Conservation (phyloP, 2,113 vertebrate genomes). For the Irena cyanogastra region DNA sequence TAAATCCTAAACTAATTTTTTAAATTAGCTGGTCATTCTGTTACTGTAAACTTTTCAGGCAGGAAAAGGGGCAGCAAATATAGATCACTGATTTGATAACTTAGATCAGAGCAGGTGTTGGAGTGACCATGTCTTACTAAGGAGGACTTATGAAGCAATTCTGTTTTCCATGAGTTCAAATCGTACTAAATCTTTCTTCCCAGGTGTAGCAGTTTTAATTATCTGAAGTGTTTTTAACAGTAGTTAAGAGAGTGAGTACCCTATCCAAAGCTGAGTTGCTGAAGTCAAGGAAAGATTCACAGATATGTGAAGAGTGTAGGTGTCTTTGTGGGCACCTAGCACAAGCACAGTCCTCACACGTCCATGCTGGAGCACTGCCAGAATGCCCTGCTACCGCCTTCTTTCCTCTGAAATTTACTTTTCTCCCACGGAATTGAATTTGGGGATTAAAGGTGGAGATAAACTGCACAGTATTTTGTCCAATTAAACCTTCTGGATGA, state of each 20-base stretch:
- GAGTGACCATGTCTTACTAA: neutral
- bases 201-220: neutral
- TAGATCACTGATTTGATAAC: neutral
- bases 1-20: neutral
- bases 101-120: neutral
- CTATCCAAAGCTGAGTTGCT: neutral
- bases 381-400: neutral
- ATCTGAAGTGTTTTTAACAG: neutral
- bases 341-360: accelerated
- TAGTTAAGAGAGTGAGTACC: neutral
- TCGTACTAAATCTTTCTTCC: neutral
- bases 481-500: neutral
- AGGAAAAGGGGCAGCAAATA: neutral
- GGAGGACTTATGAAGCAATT: neutral
- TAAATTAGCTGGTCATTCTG: neutral
- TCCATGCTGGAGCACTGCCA: neutral
- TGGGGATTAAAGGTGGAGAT: neutral
- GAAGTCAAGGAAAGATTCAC: neutral
- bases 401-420: neutral
- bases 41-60: neutral
- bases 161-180: neutral
- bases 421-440: neutral
- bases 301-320: neutral
- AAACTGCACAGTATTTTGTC: neutral
- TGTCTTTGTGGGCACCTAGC: neutral